Conservation (phyloP, 1,140 invertebrate genomes). For the Drosophila paulistorum region DNA sequence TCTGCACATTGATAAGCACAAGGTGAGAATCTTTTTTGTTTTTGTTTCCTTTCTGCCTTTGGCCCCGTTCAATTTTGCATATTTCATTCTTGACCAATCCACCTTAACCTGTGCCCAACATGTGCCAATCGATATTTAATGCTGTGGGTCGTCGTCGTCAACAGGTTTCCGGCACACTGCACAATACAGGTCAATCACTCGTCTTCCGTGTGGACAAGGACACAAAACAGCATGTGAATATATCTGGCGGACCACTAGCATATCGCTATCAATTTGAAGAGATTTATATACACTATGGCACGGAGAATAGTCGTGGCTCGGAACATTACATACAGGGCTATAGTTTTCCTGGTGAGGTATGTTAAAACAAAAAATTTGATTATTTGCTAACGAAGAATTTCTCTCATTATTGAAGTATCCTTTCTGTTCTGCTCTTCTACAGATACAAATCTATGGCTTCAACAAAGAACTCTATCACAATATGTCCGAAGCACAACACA, state of each 20-base stretch:
- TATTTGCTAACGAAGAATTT: too few species aligned
- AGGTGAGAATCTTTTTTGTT: conserved; percentile 85
- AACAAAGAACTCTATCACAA: conserved; percentile 98
- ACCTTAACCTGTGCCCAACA: neutral
- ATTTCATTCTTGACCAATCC: too few species aligned
- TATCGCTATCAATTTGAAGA: conserved; percentile 97
- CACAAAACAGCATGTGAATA: conserved; percentile 92
- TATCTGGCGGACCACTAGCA: conserved; percentile 96
- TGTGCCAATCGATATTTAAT: neutral
- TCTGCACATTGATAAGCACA: conserved; percentile 94
- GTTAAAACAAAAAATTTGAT: conserved; percentile 34
- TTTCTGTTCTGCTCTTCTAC: conserved; percentile 39
- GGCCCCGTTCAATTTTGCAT: too few species aligned
- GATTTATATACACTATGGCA: conserved; percentile 97
- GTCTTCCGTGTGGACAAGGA: conserved; percentile 95
- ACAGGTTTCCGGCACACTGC: conserved; percentile 93
- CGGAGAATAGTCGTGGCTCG: conserved; percentile 93
- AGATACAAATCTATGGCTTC: conserved; percentile 98
- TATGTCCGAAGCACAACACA: conserved; percentile 96
- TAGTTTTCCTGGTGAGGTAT: conserved; percentile 97
- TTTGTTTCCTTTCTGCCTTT: neutral
- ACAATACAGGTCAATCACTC: conserved; percentile 95
- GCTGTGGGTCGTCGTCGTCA: conserved; percentile 31
- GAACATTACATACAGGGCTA: conserved; percentile 97
- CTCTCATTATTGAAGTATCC: neutral